Evolutionary conservation across 23 tunicate genomes (phyloP).

Genomic region (Aplidium turbinatum): DNA sequence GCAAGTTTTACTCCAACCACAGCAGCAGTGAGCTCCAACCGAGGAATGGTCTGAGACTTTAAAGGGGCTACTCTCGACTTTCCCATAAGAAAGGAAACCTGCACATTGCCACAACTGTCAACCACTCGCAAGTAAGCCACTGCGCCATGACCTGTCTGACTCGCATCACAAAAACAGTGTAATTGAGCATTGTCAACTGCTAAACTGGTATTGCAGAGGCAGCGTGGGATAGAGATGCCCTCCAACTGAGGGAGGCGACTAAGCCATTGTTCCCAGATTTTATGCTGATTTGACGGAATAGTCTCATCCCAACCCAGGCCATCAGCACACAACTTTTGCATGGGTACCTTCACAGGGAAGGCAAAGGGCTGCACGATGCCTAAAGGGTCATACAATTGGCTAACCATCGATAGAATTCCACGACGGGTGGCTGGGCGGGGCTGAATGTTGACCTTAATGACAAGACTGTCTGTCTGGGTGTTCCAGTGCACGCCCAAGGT

Average conservation of each 20-base stretch:
- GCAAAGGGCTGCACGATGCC: conserved; percentile 14
- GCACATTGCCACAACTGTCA: not conserved
- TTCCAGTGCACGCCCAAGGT: conserved; percentile 25
- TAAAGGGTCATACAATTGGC: conserved; percentile 19
- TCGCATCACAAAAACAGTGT: conserved; percentile 38
- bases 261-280: conserved; percentile 23
- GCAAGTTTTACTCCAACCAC: conserved; percentile 20
- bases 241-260: conserved; percentile 10
- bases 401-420: conserved; percentile 22
- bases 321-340: conserved; percentile 11
- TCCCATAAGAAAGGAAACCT: conserved; percentile 26
- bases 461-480: conserved; percentile 3
- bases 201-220: not conserved
- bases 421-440: conserved; percentile 12
- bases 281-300: not conserved
- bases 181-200: not conserved
- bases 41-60: conserved; percentile 16
- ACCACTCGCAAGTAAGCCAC: conserved; percentile 14
- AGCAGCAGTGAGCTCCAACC: conserved; percentile 32
- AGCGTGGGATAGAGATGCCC: conserved; percentile 14
- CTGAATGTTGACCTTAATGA: conserved; percentile 1
- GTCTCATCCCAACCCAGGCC: conserved; percentile 21
- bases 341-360: conserved; percentile 9
- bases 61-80: conserved; percentile 30
- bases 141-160: conserved; percentile 20